phyloP scores from a whole-genome alignment of 2,113 vertebrate genomes.

The Corythoichthys haematopterus region DNA sequence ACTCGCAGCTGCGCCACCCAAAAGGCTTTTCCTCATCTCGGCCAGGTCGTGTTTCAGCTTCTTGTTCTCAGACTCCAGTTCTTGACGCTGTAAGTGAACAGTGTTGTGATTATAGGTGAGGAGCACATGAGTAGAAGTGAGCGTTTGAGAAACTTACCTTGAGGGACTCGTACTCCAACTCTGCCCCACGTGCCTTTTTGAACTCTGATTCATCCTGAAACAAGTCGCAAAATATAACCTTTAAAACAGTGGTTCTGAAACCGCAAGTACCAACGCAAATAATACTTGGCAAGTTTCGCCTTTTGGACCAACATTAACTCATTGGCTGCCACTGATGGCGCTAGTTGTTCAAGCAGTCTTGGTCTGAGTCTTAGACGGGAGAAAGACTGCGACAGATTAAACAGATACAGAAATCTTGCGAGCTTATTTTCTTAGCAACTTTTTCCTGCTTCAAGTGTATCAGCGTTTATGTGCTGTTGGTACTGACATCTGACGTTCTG shows the following conservation, averaged over 20 bases:
- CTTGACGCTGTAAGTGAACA: constrained; percentile 80
- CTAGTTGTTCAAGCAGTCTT: too few species aligned
- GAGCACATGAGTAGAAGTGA: not conserved
- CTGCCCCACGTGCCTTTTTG: constrained; percentile 86
- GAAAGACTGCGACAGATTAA: too few species aligned
- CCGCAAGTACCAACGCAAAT: too few species aligned
- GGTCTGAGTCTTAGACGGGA: too few species aligned
- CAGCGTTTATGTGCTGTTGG: too few species aligned
- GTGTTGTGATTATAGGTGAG: not conserved
- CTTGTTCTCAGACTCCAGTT: constrained; percentile 97
- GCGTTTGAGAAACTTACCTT: constrained; percentile 75
- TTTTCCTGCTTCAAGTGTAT: too few species aligned
- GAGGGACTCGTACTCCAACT: constrained; percentile 94
- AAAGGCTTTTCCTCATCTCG: constrained; percentile 85
- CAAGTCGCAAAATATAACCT: not conserved
- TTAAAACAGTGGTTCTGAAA: not conserved
- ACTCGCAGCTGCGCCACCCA: constrained; percentile 73
- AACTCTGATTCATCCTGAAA: constrained; percentile 84
- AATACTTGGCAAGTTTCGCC: too few species aligned
- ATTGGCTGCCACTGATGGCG: too few species aligned
- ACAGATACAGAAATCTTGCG: too few species aligned
- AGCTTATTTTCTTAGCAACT: too few species aligned
- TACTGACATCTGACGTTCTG: too few species aligned
- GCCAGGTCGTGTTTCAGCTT: constrained; percentile 91
- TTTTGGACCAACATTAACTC: too few species aligned